Evolutionary conservation across 2,888 invertebrate species (phyloP), one percentile per base, ranked within the genome.

Genomic region (Erebia palarica): DNA sequence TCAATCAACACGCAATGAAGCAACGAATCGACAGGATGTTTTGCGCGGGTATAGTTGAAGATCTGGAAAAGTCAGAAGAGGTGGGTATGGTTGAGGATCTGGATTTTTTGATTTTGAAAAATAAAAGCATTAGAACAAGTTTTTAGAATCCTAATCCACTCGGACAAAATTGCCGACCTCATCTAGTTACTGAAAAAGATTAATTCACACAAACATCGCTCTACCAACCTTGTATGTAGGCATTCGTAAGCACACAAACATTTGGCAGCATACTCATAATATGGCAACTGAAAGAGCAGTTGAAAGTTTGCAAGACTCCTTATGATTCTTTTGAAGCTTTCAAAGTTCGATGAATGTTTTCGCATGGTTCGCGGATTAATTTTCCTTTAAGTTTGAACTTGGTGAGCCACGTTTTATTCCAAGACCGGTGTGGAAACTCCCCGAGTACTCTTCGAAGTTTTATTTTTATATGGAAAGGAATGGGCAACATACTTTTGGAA

Each of bases 271-370:
- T 1, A 55, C 55, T 59, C 58, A 59, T 67, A 10, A 13, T 53
- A 47, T 5, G 67, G 47, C 18, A 58, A 36, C 59, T 58, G 18
- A 59, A 67, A 67, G 49, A 59, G 67, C 59, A 67, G 44, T 67
- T 67, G 49, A 58, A 67, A 67, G 47, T 67, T 67, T 49, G n/a
- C 59, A 67, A 67, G 67, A 36, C 18, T 66, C 21, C 65, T 59
- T 67, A 67, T 59, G 49, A 67, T 67, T 67, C 67, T 59, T 67
- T 59, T 67, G 59, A 49, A 67, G 67, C 55, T 67, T 67, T 49
- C 59, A 47, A 67, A 67, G 47, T 67, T 59, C 67, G 67, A 59
- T 59, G 59, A 67, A 67, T 59, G 59, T 59, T 67, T 67, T 67
- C 67, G 58, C 67, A 67, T 67, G 59, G 67, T 59, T 67, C 49